Evolutionary conservation across 2,797 vertebrate species (phyloP).

Genomic region (Cottoperca gobio): DNA sequence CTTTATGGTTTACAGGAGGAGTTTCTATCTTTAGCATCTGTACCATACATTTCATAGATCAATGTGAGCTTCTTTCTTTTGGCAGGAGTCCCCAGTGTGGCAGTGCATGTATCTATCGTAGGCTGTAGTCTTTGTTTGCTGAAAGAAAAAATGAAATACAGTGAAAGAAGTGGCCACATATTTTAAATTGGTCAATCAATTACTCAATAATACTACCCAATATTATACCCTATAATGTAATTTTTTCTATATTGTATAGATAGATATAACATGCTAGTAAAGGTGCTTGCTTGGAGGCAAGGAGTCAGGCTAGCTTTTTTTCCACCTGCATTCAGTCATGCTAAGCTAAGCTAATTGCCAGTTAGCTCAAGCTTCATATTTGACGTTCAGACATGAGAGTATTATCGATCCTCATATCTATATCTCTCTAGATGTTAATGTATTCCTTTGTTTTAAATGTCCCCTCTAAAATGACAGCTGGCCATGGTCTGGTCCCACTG

Average conservation of each 20-base stretch:
- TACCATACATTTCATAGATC: not conserved
- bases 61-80: not conserved
- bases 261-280: not conserved
- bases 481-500: not conserved
- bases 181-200: not conserved
- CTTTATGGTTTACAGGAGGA: not conserved
- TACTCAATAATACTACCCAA: not conserved
- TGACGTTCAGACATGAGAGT: not conserved
- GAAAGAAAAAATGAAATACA: not conserved
- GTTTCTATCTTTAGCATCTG: not conserved
- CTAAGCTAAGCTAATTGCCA: not conserved
- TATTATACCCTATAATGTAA: not conserved
- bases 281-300: no score
- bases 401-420: not conserved
- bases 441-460: not conserved
- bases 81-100: not conserved
- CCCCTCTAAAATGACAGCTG: not conserved
- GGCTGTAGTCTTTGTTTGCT: not conserved
- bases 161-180: not conserved
- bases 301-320: not conserved
- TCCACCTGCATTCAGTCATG: not conserved
- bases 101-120: not conserved
- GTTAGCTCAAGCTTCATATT: not conserved
- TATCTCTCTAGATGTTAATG: not conserved
- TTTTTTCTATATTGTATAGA: not conserved